A percentile compares a stretch with the other conserved stretches of the same genome.
Evolutionary conservation across 2,113 vertebrate species (phyloP).

Genomic region (Sprattus sprattus): DNA sequence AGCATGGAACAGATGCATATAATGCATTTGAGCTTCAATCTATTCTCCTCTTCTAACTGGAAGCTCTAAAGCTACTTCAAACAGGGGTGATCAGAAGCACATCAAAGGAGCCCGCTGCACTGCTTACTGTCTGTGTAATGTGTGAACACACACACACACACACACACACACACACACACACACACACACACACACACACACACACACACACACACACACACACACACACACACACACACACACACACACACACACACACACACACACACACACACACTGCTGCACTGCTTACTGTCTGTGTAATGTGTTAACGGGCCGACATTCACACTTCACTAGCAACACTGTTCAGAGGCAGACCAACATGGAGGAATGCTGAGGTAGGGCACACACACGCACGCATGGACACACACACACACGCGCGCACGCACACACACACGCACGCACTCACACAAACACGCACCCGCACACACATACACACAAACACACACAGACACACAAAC

Average conservation of each 20-base stretch:
- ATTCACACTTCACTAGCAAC: too few species aligned
- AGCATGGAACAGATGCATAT: slow-evolving; percentile 24
- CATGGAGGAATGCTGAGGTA: too few species aligned
- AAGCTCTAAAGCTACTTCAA: slow-evolving; percentile 9
- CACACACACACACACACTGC: too few species aligned
- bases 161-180: too few species aligned
- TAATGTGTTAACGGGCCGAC: not conserved
- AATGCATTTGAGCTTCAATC: slow-evolving; percentile 16
- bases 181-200: too few species aligned
- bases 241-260: too few species aligned
- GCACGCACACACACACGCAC: not conserved
- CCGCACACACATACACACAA: not conserved
- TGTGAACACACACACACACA: too few species aligned
- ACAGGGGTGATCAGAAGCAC: not conserved
- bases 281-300: not conserved
- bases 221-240: too few species aligned
- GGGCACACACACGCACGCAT: too few species aligned
- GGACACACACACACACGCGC: too few species aligned
- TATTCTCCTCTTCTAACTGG: not conserved
- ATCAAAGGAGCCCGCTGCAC: not conserved
- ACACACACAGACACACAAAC: not conserved
- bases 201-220: too few species aligned
- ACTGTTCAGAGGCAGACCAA: too few species aligned
- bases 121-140: not conserved
- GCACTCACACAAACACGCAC: not conserved